Conservation (phyloP, 2,888 invertebrate genomes). For the Meiosimyza decipiens region DNA sequence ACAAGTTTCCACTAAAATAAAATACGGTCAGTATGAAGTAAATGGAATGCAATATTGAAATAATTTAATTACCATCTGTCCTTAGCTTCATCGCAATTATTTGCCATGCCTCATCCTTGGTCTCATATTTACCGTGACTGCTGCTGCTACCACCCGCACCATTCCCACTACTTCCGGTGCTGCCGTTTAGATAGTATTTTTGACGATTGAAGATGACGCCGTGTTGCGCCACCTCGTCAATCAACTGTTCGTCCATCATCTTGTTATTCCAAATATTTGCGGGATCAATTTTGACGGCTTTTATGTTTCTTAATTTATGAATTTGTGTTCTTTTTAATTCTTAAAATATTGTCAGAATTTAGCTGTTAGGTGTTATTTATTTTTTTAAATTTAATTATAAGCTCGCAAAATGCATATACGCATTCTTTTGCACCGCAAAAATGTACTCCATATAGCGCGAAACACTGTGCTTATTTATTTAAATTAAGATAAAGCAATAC, state of each 20-base stretch:
- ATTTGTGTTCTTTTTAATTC: not conserved
- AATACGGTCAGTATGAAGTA: not conserved
- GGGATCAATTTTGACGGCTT: constrained; percentile 7
- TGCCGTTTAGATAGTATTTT: constrained; percentile 64
- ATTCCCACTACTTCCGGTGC: constrained; percentile 44
- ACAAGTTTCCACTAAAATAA: constrained; percentile 62
- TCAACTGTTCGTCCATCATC: constrained; percentile 66
- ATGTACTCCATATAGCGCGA: not conserved
- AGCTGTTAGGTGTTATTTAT: constrained; percentile 7
- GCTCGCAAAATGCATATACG: not conserved
- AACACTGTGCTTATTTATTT: not conserved
- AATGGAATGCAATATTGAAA: not conserved
- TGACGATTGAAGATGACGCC: constrained; percentile 66
- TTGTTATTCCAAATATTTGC: constrained; percentile 34
- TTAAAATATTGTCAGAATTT: too few species aligned
- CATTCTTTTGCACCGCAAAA: not conserved
- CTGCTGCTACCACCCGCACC: constrained; percentile 40
- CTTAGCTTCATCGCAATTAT: constrained; percentile 62
- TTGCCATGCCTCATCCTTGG: constrained; percentile 66
- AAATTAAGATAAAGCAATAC: not conserved
- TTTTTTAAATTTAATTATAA: constrained; percentile 7
- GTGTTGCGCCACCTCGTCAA: constrained; percentile 65
- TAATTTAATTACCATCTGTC: constrained; percentile 60
- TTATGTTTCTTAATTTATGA: not conserved
- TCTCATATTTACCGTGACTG: constrained; percentile 62